Base-by-base conservation (phyloP, 1,140 invertebrate genomes). In the Cardiocondyla obscurior region DNA sequence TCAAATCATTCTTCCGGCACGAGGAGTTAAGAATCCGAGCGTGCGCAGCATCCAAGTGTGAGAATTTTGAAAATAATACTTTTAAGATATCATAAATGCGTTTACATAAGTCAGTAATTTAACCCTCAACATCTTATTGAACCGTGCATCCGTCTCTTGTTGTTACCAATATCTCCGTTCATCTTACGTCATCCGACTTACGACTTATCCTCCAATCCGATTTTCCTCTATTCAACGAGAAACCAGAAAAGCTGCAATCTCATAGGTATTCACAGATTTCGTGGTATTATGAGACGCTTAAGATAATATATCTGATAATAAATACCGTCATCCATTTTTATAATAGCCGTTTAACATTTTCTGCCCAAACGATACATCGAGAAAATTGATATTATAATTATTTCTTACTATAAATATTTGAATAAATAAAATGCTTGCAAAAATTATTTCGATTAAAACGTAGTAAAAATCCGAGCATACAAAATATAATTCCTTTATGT, bases 201-300 rank as follows among this genome's bases (percentile, higher is more conserved):
- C 84, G 85, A 86, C 84, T 87, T 86, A 87, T 86, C 84, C 81
- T 42, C 36, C 69, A 86, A 86, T 86, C 72, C 72, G 72, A 83
- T 87, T 86, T 86, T 74, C 81, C 72, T 65, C 57, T 65, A 83
- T 85, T 86, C 70, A 83, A 39, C 77, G 30, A 55, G 84, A 82
- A 85, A 87, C 84, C 76, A 60, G 85, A 83, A 82, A 83, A 77
- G 85, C 70, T 77, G 36, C 62, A 57, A 49, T 86, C 55, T 64
- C 70, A 73, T 73, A 76, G 55, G 76, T 76, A 77, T 85, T 76
- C 84, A 58, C 36, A 33, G 64, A 28, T 60, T 72, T 82, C 53
- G 62, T 74, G n/a, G 36, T 72, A 77, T 86, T 55, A 55, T 16
- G 12, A 53, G 28, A 70, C 28, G 28, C 57, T 76, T 62, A 64